Evolutionary conservation across 2,888 invertebrate genomes (phyloP), one percentile per base, ranked within the genome.

Genomic region (Tillus elongatus): DNA sequence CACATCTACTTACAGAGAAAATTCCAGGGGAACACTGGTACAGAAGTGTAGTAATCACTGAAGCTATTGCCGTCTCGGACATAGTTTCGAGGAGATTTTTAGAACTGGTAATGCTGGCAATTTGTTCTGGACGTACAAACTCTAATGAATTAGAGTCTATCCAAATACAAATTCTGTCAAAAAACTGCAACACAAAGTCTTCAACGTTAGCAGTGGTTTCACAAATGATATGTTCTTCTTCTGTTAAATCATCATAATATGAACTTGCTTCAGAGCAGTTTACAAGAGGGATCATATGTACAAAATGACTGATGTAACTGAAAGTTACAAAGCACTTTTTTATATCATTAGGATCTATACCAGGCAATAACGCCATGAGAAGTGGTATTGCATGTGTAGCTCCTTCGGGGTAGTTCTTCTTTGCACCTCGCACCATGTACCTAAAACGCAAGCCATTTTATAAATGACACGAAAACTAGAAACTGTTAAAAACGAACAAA

Each of bases 291-390:
- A 92, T 77, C 69, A 90, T 73, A 46, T 79, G 79, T 9, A 78
- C 74, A 55, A 86, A 78, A 30, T 81, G 77, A 3, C 82, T 73
- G 36, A 91, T 79, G 53, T 89, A 79, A 52, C 85, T 84, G 41
- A 90, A 75, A 0, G 88, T 82, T 13, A 82, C 72, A 35, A 81
- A 67, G 13, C 80, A 80, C 61, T 85, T 85, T 45, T 75, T 74
- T 28, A 82, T 72, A 61, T 93, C 92, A 56, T 93, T 93, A 0
- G 88, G 81, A 61, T 93, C 93, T 29, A 95, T 81, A 9, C 90
- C 92, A 0, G 93, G 92, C 11, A 95, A 66, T 1, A 85, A 72
- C 1, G 82, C 78, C 58, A 84, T 74, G 9, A 93, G 68, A 14
- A 93, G 68, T 0, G 89, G 87, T 11, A 93, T 70, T 0, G 90